A percentile compares a stretch with the other conserved stretches of the same genome.
Evolutionary conservation across 2,113 vertebrate genomes (phyloP).

Genomic region (Gasterosteus nipponicus): DNA sequence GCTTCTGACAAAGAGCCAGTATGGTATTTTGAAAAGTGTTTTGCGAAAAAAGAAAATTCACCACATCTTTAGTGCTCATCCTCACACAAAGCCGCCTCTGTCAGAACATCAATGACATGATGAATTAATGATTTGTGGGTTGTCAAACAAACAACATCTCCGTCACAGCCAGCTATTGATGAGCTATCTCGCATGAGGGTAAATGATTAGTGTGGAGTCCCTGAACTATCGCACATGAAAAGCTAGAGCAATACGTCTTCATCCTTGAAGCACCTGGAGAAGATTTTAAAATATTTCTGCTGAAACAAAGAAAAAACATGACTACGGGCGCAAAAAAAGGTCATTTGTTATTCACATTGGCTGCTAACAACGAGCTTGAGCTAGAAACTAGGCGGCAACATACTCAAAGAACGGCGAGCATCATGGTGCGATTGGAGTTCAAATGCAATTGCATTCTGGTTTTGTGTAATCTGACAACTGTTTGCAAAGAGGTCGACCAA

Average conservation of each 20-base stretch:
- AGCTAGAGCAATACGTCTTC: conserved; percentile 18
- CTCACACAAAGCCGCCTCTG: conserved; percentile 46
- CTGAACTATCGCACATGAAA: conserved; percentile 30
- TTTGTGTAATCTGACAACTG: conserved; percentile 21
- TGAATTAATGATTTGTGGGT: conserved; percentile 52
- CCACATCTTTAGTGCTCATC: conserved; percentile 9
- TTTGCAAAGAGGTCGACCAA: conserved; percentile 45
- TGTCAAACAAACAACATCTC: conserved; percentile 48
- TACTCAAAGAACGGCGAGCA: conserved; percentile 15
- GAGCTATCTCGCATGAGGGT: conserved; percentile 39
- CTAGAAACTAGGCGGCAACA: conserved; percentile 5
- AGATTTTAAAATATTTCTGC: conserved; percentile 6
- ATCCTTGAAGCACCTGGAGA: not conserved
- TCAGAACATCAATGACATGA: conserved; percentile 58
- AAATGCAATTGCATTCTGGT: conserved; percentile 17
- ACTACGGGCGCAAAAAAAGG: conserved; percentile 17
- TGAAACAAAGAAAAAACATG: conserved; percentile 3
- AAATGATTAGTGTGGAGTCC: conserved; percentile 42
- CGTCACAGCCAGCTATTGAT: conserved; percentile 55
- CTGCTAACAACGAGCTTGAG: not conserved
- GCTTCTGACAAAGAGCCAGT: conserved; percentile 14
- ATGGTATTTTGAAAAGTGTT: conserved; percentile 20
- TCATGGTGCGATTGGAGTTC: conserved; percentile 6
- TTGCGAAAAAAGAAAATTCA: conserved; percentile 22
- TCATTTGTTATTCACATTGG: conserved; percentile 38